A percentile compares a stretch with the other conserved stretches of the same genome.
Evolutionary conservation across 1,140 invertebrate genomes (phyloP).

Genomic region (Ptiloglossa arizonensis): DNA sequence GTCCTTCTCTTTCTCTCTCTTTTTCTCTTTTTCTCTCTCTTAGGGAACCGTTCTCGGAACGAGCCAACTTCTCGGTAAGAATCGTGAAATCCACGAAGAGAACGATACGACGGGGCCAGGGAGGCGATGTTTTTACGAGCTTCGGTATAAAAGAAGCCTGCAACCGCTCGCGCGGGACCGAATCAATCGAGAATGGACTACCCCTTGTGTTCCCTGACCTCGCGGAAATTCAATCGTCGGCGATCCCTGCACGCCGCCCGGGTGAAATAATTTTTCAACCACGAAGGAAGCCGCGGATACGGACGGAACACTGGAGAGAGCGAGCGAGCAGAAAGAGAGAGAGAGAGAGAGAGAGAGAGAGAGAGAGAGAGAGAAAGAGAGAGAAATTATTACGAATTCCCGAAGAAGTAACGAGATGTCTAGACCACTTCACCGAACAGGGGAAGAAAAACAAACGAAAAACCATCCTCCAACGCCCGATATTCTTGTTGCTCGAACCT

Average conservation of each 20-base stretch:
- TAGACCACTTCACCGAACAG: constrained; percentile 36
- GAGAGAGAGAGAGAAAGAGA: too few species aligned
- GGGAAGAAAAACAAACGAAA: constrained; percentile 34
- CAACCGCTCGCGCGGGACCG: neutral
- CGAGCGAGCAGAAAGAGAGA: too few species aligned
- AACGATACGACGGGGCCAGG: too few species aligned
- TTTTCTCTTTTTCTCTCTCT: too few species aligned
- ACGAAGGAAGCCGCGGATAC: too few species aligned
- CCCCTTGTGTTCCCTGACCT: neutral
- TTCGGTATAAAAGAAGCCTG: neutral
- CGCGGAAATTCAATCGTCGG: neutral
- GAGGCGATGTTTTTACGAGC: neutral
- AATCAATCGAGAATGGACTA: neutral
- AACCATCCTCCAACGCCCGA: constrained; percentile 24
- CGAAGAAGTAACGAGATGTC: constrained; percentile 34
- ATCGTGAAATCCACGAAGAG: neutral
- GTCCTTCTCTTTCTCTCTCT: too few species aligned
- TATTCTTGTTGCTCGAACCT: constrained; percentile 24
- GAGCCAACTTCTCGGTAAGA: too few species aligned
- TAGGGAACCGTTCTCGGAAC: too few species aligned
- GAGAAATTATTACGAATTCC: constrained; percentile 9
- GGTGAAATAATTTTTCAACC: too few species aligned
- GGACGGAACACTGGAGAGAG: too few species aligned
- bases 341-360: too few species aligned
- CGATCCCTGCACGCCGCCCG: too few species aligned